Base-by-base conservation (phyloP, 2,113 vertebrate species). In the Phodopus roborovskii region DNA sequence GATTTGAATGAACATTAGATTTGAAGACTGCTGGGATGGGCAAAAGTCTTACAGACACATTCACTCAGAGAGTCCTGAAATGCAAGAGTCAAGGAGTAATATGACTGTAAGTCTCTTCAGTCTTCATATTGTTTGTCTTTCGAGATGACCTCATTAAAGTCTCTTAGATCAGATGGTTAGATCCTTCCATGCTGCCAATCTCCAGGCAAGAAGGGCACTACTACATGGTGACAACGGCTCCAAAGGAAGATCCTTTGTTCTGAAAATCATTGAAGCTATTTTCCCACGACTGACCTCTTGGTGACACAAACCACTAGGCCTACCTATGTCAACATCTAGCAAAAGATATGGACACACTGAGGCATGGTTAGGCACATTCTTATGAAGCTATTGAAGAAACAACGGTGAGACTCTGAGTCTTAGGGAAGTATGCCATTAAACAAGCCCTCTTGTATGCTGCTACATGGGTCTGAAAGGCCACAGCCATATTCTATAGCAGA, bases 21-120 rank as follows among this genome's bases (percentile, higher is more conserved):
- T 95, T 91, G 62, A 91, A 36, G 70, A 75, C 39, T 19, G 19
- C 4, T 39, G 33, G 77, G 42, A 60, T 26, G 84, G 74, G 45
- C 20, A 78, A 78, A 79, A 91, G 68, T 93, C 60, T 73, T 22
- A 48, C 30, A 8, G 30, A 83, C 42, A 42, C 12, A 33, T 93
- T 66, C 9, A 42, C 78, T 68, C 74, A 89, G 84, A 73, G 42
- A 53, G 30, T 62, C 64, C 68, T 84, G 15, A 81, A 87, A 95
- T 95, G 53, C 58, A 82, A 42, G 9, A 4, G 12, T 92, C 17
- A 91, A 92, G 64, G 92, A 89, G 36, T 96, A 95, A 84, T 64
- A 19, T 48, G 24, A 88, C 24, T 24, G 70, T 48, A 96, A 92
- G 48, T 9, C 53, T 93, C 81, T 93, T 79, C 20, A 50, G n/a